Evolutionary conservation across 1,140 invertebrate genomes (phyloP).

Genomic region (Diorhabda sublineata): DNA sequence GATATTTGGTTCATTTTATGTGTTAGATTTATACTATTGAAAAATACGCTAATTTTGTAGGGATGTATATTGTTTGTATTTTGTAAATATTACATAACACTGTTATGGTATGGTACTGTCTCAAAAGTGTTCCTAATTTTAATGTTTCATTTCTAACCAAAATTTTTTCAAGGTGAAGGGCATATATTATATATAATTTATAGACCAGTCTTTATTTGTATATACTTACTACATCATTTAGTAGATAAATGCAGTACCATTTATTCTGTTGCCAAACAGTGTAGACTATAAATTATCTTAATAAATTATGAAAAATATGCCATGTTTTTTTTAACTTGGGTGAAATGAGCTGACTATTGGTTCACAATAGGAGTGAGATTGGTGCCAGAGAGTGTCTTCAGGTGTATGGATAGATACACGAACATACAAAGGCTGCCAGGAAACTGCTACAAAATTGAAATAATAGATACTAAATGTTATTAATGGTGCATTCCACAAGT

Average conservation of each 20-base stretch:
- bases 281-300: constrained; percentile 16
- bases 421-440: too few species aligned
- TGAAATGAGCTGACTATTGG: too few species aligned
- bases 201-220: constrained; percentile 12
- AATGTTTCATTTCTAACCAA: constrained; percentile 21
- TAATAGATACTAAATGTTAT: too few species aligned
- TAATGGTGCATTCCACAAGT: too few species aligned
- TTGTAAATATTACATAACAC: constrained; percentile 29
- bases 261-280: constrained; percentile 20
- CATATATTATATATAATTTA: neutral
- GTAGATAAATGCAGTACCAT: neutral
- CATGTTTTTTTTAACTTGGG: neutral
- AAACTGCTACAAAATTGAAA: too few species aligned
- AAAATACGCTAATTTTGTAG: constrained; percentile 29
- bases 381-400: too few species aligned
- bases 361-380: too few species aligned
- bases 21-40: constrained; percentile 30
- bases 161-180: neutral
- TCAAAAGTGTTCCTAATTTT: constrained; percentile 32
- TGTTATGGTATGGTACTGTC: constrained; percentile 30
- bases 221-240: constrained; percentile 7
- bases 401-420: too few species aligned
- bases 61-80: constrained; percentile 30
- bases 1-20: constrained; percentile 30
- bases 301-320: constrained; percentile 14